Evolutionary conservation across 2,797 vertebrate species (phyloP), one percentile per base, ranked within the genome.

Genomic region (Cossypha niveicapilla): DNA sequence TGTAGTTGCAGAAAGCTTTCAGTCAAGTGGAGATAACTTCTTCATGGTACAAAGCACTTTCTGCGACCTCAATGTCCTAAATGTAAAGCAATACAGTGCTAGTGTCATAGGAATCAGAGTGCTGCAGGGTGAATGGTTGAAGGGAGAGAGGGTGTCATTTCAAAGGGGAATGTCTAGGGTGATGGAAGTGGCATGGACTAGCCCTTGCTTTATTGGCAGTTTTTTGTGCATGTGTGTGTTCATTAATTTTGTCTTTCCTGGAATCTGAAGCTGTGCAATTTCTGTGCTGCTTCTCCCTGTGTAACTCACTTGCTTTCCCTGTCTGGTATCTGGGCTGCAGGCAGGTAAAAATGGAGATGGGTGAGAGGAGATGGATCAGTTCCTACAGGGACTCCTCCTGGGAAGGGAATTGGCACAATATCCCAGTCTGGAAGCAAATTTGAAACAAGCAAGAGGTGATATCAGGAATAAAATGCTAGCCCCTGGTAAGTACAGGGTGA

Each of bases 11-110:
- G 23, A 90, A 93, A 87, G 85, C 88, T 93, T 92, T 93, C 65
- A 63, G 89, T 41, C 66, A 86, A 58, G 48, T 88, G 92, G 86
- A 79, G 85, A 75, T 95, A 93, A 96, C 94, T 96, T 95, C 89
- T 95, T 95, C 92, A 85, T 79, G 92, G 76, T 90, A 88, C 84
- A 93, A 93, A 94, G 90, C 94, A 66, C 73, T 81, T 94, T 91
- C 85, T 72, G 74, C 76, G 81, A 96, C 94, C 93, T 96, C 86
- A 21, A 0, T 81, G 73, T 94, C 76, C 85, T 92, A 72, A 68
- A 88, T 30, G 54, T 91, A 95, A 93, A 88, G 75, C 85, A 94
- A 91, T 80, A 93, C 47, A 62, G 58, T 45, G 62, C 4, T 34
- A 63, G 72, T 44, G 60, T 80, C 87, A 42, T 10, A 89, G 56